These are phyloP conservation scores for Porphyrio hochstetteri DNA, from an alignment of 2,113 vertebrate genomes.

Conservation along the genomic window DNA sequence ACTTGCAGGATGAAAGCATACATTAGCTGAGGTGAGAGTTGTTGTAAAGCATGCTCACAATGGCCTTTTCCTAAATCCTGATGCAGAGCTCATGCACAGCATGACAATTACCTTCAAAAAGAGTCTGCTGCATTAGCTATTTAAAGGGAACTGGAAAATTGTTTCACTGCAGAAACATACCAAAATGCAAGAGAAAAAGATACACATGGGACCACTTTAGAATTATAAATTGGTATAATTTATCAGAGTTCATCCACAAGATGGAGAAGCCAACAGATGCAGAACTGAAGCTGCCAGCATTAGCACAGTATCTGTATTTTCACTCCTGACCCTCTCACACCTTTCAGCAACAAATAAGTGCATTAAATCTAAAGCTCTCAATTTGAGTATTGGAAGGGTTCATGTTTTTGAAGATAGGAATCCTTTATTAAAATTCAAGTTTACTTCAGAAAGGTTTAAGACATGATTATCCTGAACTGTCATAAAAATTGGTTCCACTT, in stretches of 20 bases:
- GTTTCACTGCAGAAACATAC: background rate
- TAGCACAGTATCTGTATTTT: background rate
- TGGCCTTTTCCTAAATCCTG: background rate
- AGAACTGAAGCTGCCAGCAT: background rate
- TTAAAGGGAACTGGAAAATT: background rate
- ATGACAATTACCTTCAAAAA: background rate
- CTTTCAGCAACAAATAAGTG: background rate
- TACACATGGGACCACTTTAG: background rate
- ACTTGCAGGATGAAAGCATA: background rate
- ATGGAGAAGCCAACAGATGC: background rate
- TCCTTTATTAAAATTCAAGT: slow-evolving; percentile 17
- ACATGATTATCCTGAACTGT: background rate
- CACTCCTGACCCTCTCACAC: background rate
- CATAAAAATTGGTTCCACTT: slow-evolving; percentile 1
- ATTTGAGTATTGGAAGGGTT: background rate
- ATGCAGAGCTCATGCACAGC: background rate
- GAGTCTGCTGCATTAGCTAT: background rate
- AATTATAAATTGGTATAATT: slow-evolving; percentile 35
- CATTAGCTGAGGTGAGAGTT: background rate
- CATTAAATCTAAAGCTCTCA: background rate
- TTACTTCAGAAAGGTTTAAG: slow-evolving; percentile 9
- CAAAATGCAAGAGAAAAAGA: background rate
- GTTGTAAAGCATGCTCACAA: background rate
- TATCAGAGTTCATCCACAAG: background rate
- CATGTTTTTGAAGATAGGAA: background rate